These are phyloP conservation scores for Anastrepha obliqua DNA, from an alignment of 1,140 invertebrate genomes.

Conservation along the genomic window DNA sequence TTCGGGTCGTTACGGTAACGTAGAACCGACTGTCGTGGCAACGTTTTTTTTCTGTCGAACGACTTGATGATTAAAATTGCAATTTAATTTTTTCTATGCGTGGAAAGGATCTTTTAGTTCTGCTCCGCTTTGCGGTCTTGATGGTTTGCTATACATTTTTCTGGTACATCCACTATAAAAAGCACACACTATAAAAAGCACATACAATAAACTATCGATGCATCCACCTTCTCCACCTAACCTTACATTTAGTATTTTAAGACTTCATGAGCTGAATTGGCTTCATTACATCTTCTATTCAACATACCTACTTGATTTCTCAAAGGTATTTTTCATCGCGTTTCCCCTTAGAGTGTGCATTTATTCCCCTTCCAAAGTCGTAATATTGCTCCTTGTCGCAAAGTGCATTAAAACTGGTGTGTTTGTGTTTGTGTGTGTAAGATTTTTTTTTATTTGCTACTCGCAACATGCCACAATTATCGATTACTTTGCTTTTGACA, in stretches of 20 bases:
- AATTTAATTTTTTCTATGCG: too few relatives aligned
- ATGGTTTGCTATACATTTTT: too few relatives aligned
- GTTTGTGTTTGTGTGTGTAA: neutral
- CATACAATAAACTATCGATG: too few relatives aligned
- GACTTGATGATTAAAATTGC: too few relatives aligned
- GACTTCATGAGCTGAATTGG: neutral
- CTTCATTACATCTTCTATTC: neutral
- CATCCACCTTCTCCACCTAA: neutral
- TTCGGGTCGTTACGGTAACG: too few relatives aligned
- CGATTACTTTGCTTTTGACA: constrained; percentile 45
- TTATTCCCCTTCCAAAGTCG: neutral
- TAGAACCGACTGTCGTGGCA: too few relatives aligned
- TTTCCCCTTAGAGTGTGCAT: neutral
- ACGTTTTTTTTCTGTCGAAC: too few relatives aligned
- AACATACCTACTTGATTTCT: neutral
- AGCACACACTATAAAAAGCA: too few relatives aligned
- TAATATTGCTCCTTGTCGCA: neutral
- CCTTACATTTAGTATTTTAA: neutral
- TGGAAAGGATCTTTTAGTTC: too few relatives aligned
- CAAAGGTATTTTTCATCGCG: neutral
- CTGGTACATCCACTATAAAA: too few relatives aligned
- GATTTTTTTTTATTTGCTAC: constrained; percentile 7
- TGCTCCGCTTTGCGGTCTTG: too few relatives aligned
- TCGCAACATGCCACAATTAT: constrained; percentile 31
- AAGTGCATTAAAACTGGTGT: neutral